Percentiles rank a stretch among this genome's conserved stretches.
Conservation (phyloP, 2,797 vertebrate genomes). For the Knipowitschia caucasica region DNA sequence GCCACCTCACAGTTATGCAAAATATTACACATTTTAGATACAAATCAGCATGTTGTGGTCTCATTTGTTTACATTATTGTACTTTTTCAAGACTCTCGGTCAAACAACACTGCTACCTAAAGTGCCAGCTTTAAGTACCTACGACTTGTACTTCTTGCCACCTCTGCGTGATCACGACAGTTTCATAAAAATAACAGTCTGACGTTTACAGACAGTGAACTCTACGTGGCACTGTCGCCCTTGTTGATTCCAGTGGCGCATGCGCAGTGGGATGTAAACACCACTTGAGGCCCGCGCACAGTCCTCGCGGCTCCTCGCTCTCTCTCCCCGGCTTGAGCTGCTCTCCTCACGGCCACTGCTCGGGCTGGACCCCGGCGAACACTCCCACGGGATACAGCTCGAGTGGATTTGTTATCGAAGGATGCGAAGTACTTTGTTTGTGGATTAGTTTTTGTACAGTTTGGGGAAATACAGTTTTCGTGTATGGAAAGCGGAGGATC, state of each 20-base stretch:
- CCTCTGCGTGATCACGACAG: too few relatives aligned
- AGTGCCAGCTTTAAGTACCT: too few relatives aligned
- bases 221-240: constrained; percentile 18
- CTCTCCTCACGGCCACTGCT: constrained; percentile 47
- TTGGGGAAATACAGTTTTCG: constrained; percentile 9
- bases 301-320: constrained; percentile 32
- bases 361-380: constrained; percentile 55
- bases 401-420: constrained; percentile 13
- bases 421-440: constrained; percentile 8
- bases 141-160: too few relatives aligned
- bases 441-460: constrained; percentile 9
- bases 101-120: too few relatives aligned
- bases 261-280: constrained; percentile 68
- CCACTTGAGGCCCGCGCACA: constrained; percentile 30
- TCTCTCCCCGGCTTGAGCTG: too few relatives aligned
- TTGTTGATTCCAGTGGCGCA: constrained; percentile 20
- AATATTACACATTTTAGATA: too few relatives aligned
- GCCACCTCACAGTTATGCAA: too few relatives aligned
- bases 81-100: too few relatives aligned
- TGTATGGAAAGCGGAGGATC: constrained; percentile 75
- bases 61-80: too few relatives aligned
- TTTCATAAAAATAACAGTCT: too few relatives aligned
- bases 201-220: not conserved
- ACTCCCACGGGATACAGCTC: constrained; percentile 34
- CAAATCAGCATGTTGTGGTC: too few relatives aligned